These are phyloP conservation scores for Eucera pruinosa DNA, from an alignment of 2,888 invertebrate genomes.

Conservation along the genomic window DNA sequence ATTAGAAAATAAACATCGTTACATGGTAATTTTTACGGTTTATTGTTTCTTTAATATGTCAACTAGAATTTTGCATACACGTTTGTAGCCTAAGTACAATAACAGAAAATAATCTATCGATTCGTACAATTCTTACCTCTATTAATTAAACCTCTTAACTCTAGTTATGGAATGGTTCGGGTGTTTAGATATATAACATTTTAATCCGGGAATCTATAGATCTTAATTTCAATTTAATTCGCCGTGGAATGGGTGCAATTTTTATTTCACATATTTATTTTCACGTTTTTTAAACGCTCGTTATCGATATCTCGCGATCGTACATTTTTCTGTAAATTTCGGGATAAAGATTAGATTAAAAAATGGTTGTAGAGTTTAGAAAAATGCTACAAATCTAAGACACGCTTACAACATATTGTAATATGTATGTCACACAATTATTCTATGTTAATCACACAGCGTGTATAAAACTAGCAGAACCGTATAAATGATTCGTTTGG, in stretches of 20 bases:
- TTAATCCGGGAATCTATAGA: background rate
- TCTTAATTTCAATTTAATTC: conserved; percentile 13
- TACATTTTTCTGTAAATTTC: no score
- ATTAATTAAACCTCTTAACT: conserved; percentile 51
- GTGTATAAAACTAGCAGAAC: conserved; percentile 55
- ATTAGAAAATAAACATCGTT: background rate
- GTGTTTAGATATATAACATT: conserved; percentile 53
- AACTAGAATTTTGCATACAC: conserved; percentile 65
- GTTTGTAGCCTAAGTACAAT: conserved; percentile 67
- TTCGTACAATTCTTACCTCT: conserved; percentile 56
- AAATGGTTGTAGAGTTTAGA: no score
- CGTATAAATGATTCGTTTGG: conserved; percentile 46
- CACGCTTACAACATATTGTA: conserved; percentile 43
- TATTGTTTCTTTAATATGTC: conserved; percentile 59
- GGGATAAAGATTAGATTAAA: no score
- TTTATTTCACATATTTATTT: background rate
- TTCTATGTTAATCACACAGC: conserved; percentile 42
- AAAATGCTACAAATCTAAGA: conserved; percentile 49
- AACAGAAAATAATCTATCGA: conserved; percentile 63
- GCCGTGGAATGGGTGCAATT: background rate
- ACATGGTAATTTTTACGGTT: conserved; percentile 43
- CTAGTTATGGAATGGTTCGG: conserved; percentile 59
- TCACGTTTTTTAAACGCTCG: no score
- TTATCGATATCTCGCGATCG: no score
- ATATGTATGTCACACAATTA: conserved; percentile 42